These are phyloP conservation scores for Osmerus eperlanus DNA, from an alignment of 2,113 vertebrate genomes.

Conservation along the genomic window DNA sequence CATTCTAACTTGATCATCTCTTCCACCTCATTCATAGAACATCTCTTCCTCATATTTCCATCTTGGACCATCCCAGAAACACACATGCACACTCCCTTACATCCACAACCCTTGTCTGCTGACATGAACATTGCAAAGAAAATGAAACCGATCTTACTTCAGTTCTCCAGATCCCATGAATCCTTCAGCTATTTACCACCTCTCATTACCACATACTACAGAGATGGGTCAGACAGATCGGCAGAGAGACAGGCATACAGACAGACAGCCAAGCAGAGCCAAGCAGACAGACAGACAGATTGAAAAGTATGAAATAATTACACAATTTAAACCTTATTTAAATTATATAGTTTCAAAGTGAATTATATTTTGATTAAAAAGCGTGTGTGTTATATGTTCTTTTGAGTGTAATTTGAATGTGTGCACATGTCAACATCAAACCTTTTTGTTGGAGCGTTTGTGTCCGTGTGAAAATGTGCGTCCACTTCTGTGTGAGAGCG, in stretches of 20 bases:
- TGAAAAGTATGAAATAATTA: too few relatives aligned
- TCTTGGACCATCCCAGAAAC: conserved; percentile 60
- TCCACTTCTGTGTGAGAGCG: conserved; percentile 23
- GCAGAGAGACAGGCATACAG: too few relatives aligned
- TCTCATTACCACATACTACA: background rate
- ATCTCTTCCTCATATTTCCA: conserved; percentile 34
- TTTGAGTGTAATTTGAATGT: background rate
- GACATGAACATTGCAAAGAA: conserved; percentile 1
- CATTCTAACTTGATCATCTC: conserved; percentile 23
- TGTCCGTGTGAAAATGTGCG: conserved; percentile 7
- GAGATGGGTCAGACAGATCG: background rate
- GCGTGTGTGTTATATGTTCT: background rate
- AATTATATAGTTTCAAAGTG: too few relatives aligned
- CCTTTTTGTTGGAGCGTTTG: background rate
- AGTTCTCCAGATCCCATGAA: background rate
- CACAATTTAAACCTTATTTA: too few relatives aligned
- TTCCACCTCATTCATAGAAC: conserved; percentile 50
- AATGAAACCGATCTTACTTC: background rate
- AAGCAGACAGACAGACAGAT: too few relatives aligned
- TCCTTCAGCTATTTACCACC: background rate
- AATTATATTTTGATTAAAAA: too few relatives aligned
- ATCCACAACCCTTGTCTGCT: conserved; percentile 4
- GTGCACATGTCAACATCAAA: conserved; percentile 6
- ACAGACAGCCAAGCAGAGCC: too few relatives aligned
- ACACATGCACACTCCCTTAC: conserved; percentile 4